Evolutionary conservation across 2,113 vertebrate species (phyloP), one percentile per base, ranked within the genome.

Genomic region (Tamias sibiricus): DNA sequence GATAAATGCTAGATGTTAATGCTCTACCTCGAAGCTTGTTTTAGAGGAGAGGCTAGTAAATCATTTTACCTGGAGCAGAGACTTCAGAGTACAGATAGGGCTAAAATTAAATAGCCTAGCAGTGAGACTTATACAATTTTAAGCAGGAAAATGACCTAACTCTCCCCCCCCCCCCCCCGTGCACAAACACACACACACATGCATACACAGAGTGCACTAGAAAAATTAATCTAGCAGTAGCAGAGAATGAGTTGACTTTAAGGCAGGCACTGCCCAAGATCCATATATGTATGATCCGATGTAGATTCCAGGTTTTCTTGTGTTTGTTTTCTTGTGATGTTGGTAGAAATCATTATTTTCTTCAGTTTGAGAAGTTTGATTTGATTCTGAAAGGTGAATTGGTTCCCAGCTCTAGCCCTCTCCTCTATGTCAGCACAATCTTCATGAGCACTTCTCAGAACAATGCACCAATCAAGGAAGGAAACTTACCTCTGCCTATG

Each of bases 371-470:
- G 74, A 82, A 6, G 37, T 93, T 98, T 95, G 72, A 95, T 95
- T 95, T 97, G 97, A 76, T 97, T 93, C 47, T 87, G 72, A 96
- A 97, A 98, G 90, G 94, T 97, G 96, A 97, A 97, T 96, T 97
- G 84, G 80, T 94, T 94, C 91, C 87, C 95, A 72, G 66, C 72
- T 89, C 87, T 57, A 76, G n/a, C 93, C 52, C 24, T 54, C 28
- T 11, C 57, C 20, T 62, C 28, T 16, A 20, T 35, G 26, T 14
- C 64, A 74, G 44, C 68, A 74, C 57, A n/a, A 26, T 62, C 35
- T 12, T 4, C 40, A 40, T 75, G n/a, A 90, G 47, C 47, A 62
- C 22, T 79, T 85, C 82, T 90, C 37, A 90, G 91, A 81, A 92
- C 42, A 82, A 94, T 89, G 66, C 13, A 8, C 47, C 76, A 85